Conservation (phyloP, 2,797 vertebrate genomes). For the Karalla daura region DNA sequence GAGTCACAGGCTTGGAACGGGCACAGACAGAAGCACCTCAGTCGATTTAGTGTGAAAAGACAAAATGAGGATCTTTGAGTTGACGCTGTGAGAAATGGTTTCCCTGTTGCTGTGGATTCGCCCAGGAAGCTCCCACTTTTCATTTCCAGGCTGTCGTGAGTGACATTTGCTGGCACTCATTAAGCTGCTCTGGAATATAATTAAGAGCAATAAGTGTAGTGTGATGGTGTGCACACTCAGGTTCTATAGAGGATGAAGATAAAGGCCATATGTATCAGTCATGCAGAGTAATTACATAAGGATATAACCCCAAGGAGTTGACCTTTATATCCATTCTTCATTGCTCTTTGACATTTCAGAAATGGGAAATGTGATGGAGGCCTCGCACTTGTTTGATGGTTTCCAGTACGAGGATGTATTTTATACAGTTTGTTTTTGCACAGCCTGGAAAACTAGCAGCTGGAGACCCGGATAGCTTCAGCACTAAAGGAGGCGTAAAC, state of each 20-base stretch:
- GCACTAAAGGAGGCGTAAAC: not conserved
- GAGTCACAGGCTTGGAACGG: not conserved
- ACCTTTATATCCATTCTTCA: slow-evolving; percentile 66
- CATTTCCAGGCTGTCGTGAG: slow-evolving; percentile 52
- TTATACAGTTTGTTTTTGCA: slow-evolving; percentile 9
- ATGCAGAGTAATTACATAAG: slow-evolving; percentile 63
- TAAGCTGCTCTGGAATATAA: slow-evolving; percentile 44
- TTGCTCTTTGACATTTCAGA: slow-evolving; percentile 77
- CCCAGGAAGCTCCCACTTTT: slow-evolving; percentile 58
- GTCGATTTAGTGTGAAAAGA: slow-evolving; percentile 12
- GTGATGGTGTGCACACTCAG: slow-evolving; percentile 28
- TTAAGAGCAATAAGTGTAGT: slow-evolving; percentile 52
- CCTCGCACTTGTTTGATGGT: slow-evolving; percentile 55
- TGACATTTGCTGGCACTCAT: slow-evolving; percentile 67
- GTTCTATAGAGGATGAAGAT: slow-evolving; percentile 44
- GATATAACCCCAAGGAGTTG: slow-evolving; percentile 64
- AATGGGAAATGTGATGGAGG: slow-evolving; percentile 60
- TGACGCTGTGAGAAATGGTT: slow-evolving; percentile 25
- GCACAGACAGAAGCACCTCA: not conserved
- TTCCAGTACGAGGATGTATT: slow-evolving; percentile 42
- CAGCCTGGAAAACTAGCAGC: slow-evolving; percentile 11
- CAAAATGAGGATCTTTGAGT: slow-evolving; percentile 22
- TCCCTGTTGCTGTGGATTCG: slow-evolving; percentile 34
- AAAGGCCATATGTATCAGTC: slow-evolving; percentile 75
- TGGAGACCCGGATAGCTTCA: not conserved